phyloP scores from a whole-genome alignment of 1,140 invertebrate genomes.

The Lutraria rhynchaena region DNA sequence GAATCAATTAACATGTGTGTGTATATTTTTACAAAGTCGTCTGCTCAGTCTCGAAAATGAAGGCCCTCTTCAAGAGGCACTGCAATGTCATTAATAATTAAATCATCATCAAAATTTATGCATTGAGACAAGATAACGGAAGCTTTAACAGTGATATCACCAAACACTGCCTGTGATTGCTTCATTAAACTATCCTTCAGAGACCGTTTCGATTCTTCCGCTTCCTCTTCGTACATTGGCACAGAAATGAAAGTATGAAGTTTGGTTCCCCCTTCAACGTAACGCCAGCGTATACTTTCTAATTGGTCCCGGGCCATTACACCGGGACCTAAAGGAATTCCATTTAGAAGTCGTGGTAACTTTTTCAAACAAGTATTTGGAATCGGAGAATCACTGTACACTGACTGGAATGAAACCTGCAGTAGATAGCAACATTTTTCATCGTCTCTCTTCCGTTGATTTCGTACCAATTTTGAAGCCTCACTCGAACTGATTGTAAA shows the following conservation, averaged over 20 bases:
- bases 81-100: conserved; percentile 76
- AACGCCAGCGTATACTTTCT: conserved; percentile 70
- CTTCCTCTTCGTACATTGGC: conserved; percentile 70
- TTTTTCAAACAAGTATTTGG: conserved; percentile 68
- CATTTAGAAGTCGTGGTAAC: conserved; percentile 71
- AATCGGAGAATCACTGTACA: conserved; percentile 69
- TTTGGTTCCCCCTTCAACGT: conserved; percentile 68
- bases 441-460: conserved; percentile 61
- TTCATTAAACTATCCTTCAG: conserved; percentile 68
- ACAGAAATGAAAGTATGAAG: conserved; percentile 70
- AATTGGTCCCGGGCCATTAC: conserved; percentile 66
- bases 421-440: conserved; percentile 69
- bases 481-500: conserved; percentile 68
- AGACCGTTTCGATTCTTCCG: conserved; percentile 65
- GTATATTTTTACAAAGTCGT: too few relatives aligned
- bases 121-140: conserved; percentile 71
- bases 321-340: conserved; percentile 75
- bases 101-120: conserved; percentile 69
- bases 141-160: conserved; percentile 73
- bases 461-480: conserved; percentile 61
- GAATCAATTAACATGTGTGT: too few relatives aligned
- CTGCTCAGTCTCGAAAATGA: conserved; percentile 73
- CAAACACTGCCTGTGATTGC: conserved; percentile 71
- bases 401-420: conserved; percentile 67
- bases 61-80: conserved; percentile 68